Base-by-base conservation (phyloP, 2,888 invertebrate species). In the Metopia argyrocephala region DNA sequence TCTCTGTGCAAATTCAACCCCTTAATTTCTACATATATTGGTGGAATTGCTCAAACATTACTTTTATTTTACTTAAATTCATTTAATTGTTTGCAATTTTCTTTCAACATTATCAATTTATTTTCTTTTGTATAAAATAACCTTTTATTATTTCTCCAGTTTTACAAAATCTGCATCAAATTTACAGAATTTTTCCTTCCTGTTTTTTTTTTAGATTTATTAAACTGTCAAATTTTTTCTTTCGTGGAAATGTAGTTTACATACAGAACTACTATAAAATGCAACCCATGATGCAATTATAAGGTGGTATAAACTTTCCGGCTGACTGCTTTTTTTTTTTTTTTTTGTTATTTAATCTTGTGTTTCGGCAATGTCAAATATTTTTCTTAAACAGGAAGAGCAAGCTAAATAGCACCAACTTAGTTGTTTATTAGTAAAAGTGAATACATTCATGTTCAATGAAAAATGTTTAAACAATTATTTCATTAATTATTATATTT, bases 151-250 rank as follows among this genome's bases (percentile, higher is more conserved):
- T 5, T 18, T 28, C 59, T 74, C 20, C n/a, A 27, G 48, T 23
- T 27, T 21, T 21, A 25, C 4, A 15, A 61, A 28, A 46, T 28
- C 5, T 45, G 31, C 15, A 46, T 48, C 66, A 56, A 59, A 31
- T 27, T 62, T 56, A 31, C 56, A 71, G 46, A 61, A 68, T 56
- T 73, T 66, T 54, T 38, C 5, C 20, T 59, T 28, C 56, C 69
- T 76, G 38, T 76, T 69, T 57, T 78, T 71, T 69, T 71, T 64
- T 65, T 50, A 66, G 27, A 38, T 62, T 54, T 21, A 50, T 21
- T 64, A 5, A 80, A 76, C 57, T 80, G 79, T 80, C 76, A 80
- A 79, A 76, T 45, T 73, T 66, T 74, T 79, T 73, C 62, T 57
- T 73, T 74, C 52, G 57, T 64, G 45, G 73, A 76, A 76, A 52